Evolutionary conservation across 2,113 vertebrate genomes (phyloP).

Genomic region (Salvator merianae): DNA sequence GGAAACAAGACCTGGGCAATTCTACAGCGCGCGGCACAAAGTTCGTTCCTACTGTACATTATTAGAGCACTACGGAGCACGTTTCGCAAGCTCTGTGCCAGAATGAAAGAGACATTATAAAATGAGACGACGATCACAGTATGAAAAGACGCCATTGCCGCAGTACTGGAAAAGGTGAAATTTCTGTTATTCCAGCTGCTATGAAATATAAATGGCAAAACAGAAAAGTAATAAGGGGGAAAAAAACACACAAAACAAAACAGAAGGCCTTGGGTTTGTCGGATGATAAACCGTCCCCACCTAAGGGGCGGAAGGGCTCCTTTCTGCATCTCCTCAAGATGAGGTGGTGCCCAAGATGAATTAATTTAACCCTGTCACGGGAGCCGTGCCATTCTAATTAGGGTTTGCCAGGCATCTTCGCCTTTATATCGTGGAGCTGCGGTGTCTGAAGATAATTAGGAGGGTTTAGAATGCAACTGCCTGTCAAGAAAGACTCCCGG

Average conservation of each 20-base stretch:
- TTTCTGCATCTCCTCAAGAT: neutral
- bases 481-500: neutral
- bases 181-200: neutral
- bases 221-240: neutral
- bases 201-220: neutral
- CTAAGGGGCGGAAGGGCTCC: neutral
- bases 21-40: neutral
- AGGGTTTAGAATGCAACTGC: neutral
- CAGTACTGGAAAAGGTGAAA: neutral
- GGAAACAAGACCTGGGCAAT: neutral
- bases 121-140: neutral
- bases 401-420: accelerated
- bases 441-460: conserved; percentile 1
- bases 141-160: neutral
- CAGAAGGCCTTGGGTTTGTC: neutral
- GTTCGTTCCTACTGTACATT: neutral
- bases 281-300: neutral
- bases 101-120: neutral
- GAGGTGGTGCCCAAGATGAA: neutral
- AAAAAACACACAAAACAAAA: neutral
- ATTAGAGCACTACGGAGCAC: neutral
- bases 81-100: neutral
- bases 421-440: neutral
- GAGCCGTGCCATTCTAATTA: conserved; percentile 18
- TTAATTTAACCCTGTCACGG: conserved; percentile 24